Conservation (phyloP, 2,113 vertebrate species). For the Lasiurus cinereus region DNA sequence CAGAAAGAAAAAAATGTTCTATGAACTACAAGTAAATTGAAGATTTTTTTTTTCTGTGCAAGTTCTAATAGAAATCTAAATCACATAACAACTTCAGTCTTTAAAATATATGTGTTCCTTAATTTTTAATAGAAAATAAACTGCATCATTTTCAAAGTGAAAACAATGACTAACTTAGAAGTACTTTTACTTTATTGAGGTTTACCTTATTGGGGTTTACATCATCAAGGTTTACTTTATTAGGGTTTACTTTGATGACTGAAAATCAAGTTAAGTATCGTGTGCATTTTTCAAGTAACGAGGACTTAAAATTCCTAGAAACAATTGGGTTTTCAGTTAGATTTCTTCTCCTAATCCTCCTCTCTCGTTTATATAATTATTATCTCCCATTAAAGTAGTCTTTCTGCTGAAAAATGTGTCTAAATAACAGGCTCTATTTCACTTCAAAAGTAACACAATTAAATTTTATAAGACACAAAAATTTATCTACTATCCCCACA, state of each 20-base stretch:
- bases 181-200: not conserved
- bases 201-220: not conserved
- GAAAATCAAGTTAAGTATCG: not conserved
- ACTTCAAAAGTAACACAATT: constrained; percentile 14
- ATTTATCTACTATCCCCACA: not conserved
- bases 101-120: not conserved
- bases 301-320: constrained; percentile 13
- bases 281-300: not conserved
- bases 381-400: not conserved
- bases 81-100: not conserved
- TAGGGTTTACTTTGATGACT: not conserved
- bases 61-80: constrained; percentile 27
- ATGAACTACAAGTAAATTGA: not conserved
- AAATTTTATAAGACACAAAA: not conserved
- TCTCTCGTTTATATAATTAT: not conserved
- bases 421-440: not conserved
- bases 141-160: not conserved
- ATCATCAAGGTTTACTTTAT: not conserved
- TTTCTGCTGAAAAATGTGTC: not conserved
- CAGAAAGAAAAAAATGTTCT: not conserved
- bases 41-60: not conserved
- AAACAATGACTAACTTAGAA: constrained; percentile 11
- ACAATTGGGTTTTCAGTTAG: not conserved
- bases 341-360: not conserved
- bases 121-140: constrained; percentile 40